A percentile compares a stretch with the other conserved stretches of the same genome.
Conservation (phyloP, 2,113 vertebrate genomes). For the Cavia aperea region DNA sequence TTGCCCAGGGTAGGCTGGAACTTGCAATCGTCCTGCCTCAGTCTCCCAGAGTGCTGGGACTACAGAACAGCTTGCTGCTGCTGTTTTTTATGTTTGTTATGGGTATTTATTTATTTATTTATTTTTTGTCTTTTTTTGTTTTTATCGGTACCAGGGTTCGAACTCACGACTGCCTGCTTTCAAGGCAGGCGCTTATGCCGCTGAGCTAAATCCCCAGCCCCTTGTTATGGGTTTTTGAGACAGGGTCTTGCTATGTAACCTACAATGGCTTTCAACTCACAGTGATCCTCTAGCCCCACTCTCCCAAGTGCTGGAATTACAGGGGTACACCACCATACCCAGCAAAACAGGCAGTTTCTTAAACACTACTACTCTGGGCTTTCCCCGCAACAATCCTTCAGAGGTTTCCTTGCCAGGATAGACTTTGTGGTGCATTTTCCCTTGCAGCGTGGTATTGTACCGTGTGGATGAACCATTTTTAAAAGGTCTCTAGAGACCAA, state of each 20-base stretch:
- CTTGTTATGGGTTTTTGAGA: background rate
- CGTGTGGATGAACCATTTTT: background rate
- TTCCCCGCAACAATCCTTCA: background rate
- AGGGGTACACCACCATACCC: background rate
- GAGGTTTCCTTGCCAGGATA: background rate
- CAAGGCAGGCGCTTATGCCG: too few species aligned
- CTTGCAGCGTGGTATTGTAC: background rate
- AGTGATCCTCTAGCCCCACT: background rate
- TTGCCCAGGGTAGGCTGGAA: background rate
- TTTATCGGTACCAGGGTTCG: too few species aligned
- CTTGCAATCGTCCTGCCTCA: background rate
- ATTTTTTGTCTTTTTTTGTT: too few species aligned
- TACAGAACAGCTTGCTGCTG: background rate
- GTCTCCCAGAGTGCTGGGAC: background rate
- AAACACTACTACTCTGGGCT: background rate
- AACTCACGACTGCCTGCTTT: too few species aligned
- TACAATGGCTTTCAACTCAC: background rate
- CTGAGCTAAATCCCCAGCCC: too few species aligned
- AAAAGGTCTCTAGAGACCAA: too few species aligned
- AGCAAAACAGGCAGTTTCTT: background rate
- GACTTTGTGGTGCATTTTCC: accelerated
- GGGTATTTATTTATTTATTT: too few species aligned
- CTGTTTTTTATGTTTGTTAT: background rate
- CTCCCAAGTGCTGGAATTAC: background rate
- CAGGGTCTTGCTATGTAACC: background rate